Evolutionary conservation across 2,113 vertebrate genomes (phyloP).

Genomic region (Entosphenus tridentatus): DNA sequence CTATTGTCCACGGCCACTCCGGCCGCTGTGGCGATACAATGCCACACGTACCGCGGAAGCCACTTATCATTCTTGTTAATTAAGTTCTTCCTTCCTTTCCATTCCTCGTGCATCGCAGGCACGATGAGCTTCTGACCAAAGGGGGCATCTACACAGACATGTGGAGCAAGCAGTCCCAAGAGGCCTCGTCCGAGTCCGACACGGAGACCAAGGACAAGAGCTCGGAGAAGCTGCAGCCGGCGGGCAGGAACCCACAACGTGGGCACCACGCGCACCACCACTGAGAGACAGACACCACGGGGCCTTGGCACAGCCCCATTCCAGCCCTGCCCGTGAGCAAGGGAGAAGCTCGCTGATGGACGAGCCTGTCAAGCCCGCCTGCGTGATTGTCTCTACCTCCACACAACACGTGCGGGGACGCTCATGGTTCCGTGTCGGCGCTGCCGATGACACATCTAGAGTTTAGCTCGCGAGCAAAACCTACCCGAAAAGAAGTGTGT

Average conservation of each 20-base stretch:
- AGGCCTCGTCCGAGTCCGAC: constrained; percentile 26
- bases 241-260: not conserved
- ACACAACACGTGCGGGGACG: no score
- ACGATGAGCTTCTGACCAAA: constrained; percentile 51
- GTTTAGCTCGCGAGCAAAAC: no score
- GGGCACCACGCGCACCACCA: no score
- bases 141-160: constrained; percentile 53
- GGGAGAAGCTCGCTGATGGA: no score
- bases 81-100: not conserved
- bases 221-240: constrained; percentile 43
- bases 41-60: not conserved
- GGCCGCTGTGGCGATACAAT: not conserved
- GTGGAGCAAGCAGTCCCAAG: constrained; percentile 64
- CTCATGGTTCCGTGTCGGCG: no score
- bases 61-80: not conserved
- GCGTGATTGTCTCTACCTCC: no score
- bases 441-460: no score
- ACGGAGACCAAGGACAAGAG: constrained; percentile 24
- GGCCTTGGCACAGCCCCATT: no score
- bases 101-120: constrained; percentile 22
- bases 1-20: not conserved
- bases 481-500: no score
- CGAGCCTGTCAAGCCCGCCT: no score
- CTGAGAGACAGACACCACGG: no score
- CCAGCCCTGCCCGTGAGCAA: no score